Evolutionary conservation across 64 coral and sea anemone species (phyloP).

Genomic region (Montipora capricornis): DNA sequence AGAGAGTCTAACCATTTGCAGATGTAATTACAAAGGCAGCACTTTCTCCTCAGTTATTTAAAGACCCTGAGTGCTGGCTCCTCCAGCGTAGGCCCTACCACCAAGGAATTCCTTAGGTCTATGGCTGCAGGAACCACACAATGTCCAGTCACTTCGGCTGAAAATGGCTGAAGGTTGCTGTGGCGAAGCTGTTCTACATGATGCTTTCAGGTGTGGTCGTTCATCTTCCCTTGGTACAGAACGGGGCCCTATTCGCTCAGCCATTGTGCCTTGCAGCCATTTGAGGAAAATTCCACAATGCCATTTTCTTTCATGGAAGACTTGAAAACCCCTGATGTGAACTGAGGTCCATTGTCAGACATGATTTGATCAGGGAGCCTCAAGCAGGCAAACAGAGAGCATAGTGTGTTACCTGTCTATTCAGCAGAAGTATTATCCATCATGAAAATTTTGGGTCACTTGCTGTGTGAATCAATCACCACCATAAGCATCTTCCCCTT

Average conservation of each 20-base stretch:
- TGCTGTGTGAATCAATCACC: not conserved
- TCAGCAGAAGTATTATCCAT: not conserved
- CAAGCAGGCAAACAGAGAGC: not conserved
- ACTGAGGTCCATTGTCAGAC: not conserved
- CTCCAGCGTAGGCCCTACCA: too few relatives aligned
- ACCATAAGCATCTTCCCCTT: not conserved
- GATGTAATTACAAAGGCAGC: too few relatives aligned
- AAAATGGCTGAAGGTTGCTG: not conserved
- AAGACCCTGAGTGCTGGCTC: too few relatives aligned
- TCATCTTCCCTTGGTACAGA: not conserved
- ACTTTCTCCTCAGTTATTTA: too few relatives aligned
- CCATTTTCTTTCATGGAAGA: too few relatives aligned
- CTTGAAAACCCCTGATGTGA: not conserved
- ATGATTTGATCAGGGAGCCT: not conserved
- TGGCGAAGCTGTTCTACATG: not conserved
- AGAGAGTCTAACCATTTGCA: too few relatives aligned
- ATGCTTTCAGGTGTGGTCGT: not conserved
- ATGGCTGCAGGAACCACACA: not conserved
- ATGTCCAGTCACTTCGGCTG: too few relatives aligned
- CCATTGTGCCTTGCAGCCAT: not conserved
- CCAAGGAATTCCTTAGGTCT: too few relatives aligned
- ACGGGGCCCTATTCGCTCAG: not conserved
- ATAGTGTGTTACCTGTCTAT: not conserved
- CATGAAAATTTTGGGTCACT: not conserved
- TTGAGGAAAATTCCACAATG: too few relatives aligned